A percentile compares a stretch with the other conserved stretches of the same genome.
phyloP scores from a whole-genome alignment of 1,140 invertebrate species.

The Helicoverpa zea region DNA sequence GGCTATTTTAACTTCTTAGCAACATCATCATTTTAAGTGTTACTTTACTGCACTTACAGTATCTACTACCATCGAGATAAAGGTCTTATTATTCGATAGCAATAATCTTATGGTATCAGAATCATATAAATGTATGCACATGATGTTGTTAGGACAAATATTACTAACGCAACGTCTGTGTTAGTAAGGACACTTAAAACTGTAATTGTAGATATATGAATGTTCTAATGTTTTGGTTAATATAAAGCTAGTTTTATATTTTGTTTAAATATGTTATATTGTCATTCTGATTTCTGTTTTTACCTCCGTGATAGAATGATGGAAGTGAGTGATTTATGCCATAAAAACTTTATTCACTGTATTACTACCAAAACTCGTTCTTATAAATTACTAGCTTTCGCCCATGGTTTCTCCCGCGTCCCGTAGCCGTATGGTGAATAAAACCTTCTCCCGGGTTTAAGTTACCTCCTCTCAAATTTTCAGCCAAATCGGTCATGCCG shows the following conservation, averaged over 20 bases:
- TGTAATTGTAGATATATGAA: background rate
- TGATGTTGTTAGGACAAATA: background rate
- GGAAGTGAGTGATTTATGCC: background rate
- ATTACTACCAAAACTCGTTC: background rate
- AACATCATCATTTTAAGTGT: constrained; percentile 1
- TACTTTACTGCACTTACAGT: background rate
- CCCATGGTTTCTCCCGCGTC: too few relatives aligned
- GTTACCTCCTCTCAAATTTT: too few relatives aligned
- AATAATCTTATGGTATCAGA: constrained; percentile 1
- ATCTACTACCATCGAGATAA: constrained; percentile 17
- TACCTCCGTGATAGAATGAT: background rate
- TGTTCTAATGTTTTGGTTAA: background rate
- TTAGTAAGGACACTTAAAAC: background rate
- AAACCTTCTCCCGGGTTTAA: too few relatives aligned
- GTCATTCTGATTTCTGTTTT: background rate
- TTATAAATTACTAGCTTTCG: too few relatives aligned
- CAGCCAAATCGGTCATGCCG: too few relatives aligned
- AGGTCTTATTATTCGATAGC: constrained; percentile 25
- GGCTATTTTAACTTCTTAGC: constrained; percentile 1
- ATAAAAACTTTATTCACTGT: background rate
- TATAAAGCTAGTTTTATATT: background rate
- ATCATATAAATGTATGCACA: constrained; percentile 15
- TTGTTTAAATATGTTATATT: background rate
- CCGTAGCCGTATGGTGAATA: too few relatives aligned
- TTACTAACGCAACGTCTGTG: background rate